Percentiles rank a stretch among this genome's conserved stretches.
These are phyloP conservation scores for Centropristis striata DNA, from an alignment of 2,113 vertebrate genomes.

Conservation along the genomic window DNA sequence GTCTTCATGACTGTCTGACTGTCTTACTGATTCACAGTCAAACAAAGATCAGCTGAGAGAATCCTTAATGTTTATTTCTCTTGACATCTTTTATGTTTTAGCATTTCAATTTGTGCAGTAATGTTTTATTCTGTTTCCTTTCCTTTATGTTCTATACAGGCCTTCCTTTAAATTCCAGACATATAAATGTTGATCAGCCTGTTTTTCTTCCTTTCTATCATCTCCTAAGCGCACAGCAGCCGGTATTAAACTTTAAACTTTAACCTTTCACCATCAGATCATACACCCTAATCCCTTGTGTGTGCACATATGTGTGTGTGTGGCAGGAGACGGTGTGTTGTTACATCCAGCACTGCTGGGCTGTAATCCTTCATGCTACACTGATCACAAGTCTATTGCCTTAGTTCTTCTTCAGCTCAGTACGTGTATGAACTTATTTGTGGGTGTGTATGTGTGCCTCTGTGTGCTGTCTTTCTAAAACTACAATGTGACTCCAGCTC, in stretches of 20 bases:
- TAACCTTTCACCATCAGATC: slow-evolving; percentile 22
- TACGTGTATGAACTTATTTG: background rate
- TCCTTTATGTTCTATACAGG: background rate
- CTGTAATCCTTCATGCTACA: slow-evolving; percentile 40
- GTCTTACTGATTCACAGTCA: background rate
- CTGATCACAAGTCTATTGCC: slow-evolving; percentile 25
- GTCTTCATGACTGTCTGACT: background rate
- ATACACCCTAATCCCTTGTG: background rate
- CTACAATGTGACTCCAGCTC: slow-evolving; percentile 13
- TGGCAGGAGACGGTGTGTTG: slow-evolving; percentile 6
- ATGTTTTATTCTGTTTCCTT: background rate
- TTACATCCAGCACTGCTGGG: background rate
- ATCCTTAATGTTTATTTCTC: background rate
- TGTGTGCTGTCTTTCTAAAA: slow-evolving; percentile 19
- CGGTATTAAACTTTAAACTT: slow-evolving; percentile 38
- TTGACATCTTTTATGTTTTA: background rate
- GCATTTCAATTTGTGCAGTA: background rate
- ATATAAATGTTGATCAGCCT: slow-evolving; percentile 17
- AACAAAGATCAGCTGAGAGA: background rate
- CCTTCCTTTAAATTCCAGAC: slow-evolving; percentile 8
- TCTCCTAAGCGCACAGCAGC: slow-evolving; percentile 2
- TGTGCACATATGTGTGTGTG: background rate
- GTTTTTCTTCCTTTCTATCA: background rate
- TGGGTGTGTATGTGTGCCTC: background rate
- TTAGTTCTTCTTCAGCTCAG: slow-evolving; percentile 28